Evolutionary conservation across 2,113 vertebrate species (phyloP).

Genomic region (Mus spicilegus): DNA sequence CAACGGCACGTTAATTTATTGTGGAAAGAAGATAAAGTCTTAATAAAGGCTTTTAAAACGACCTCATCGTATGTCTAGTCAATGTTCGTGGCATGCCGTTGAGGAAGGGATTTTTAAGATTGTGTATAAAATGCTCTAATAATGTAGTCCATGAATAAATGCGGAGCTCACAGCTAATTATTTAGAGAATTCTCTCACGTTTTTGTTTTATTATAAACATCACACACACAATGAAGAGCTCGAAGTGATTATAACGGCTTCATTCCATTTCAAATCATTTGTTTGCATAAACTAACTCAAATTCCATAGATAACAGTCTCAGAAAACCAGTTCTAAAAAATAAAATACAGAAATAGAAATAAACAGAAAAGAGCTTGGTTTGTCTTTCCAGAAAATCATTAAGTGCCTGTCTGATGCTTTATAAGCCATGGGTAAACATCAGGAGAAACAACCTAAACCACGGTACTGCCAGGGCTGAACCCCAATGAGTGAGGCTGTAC

Average conservation of each 20-base stretch:
- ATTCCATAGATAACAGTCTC: neutral
- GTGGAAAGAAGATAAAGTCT: slow-evolving; percentile 45
- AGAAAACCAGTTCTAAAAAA: slow-evolving; percentile 34
- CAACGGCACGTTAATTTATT: neutral
- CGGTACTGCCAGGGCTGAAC: neutral
- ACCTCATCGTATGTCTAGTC: neutral
- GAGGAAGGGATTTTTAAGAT: neutral
- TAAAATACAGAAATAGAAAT: slow-evolving; percentile 18
- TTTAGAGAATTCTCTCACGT: neutral
- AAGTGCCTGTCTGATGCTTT: neutral
- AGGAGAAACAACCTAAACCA: slow-evolving; percentile 1
- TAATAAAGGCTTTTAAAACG: neutral
- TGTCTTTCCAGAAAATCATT: neutral
- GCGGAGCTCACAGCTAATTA: neutral
- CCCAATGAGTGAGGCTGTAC: no score
- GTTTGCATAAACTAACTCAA: neutral
- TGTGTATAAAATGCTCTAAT: neutral
- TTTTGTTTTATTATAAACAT: slow-evolving; percentile 3
- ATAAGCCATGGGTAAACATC: neutral
- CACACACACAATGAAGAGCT: neutral
- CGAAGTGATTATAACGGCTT: neutral
- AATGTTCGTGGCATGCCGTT: neutral
- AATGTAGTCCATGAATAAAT: neutral
- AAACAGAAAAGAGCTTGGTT: neutral
- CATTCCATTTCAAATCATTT: neutral